A percentile compares a stretch with the other conserved stretches of the same genome.
Evolutionary conservation across 2,797 vertebrate genomes (phyloP).

Genomic region (Schizothorax lantsangensis): DNA sequence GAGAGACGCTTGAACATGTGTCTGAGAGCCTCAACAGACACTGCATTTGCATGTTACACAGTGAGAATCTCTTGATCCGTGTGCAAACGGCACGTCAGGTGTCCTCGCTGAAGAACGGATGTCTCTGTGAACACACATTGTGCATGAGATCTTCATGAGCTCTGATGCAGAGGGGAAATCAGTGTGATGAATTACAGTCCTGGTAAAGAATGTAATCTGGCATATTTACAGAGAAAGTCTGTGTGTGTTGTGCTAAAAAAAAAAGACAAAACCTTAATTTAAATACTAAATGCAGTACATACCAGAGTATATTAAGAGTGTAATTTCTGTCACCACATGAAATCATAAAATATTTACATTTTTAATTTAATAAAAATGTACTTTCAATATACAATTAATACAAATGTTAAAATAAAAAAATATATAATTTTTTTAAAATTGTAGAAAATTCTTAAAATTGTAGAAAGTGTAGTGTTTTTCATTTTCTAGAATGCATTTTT

Average conservation of each 20-base stretch:
- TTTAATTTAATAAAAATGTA: background rate
- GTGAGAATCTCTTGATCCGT: conserved; percentile 55
- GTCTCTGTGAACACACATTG: conserved; percentile 1
- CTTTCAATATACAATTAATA: background rate
- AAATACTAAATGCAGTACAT: background rate
- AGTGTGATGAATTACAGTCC: background rate
- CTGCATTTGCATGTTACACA: conserved; percentile 46
- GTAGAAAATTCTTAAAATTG: no score
- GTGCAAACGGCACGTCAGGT: conserved; percentile 31
- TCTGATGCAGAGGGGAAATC: background rate
- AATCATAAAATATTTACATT: background rate
- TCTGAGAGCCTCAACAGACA: conserved; percentile 26
- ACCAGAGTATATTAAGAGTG: background rate
- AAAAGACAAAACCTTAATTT: background rate
- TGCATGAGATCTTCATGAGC: conserved; percentile 13
- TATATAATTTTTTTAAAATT: no score
- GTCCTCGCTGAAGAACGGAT: conserved; percentile 30
- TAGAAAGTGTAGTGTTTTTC: no score
- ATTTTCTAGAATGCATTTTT: no score
- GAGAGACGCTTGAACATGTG: conserved; percentile 26
- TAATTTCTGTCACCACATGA: background rate
- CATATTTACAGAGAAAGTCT: background rate
- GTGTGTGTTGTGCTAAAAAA: background rate
- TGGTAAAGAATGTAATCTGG: no score
- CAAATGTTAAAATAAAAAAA: background rate